These are phyloP conservation scores for Platycnemis pennipes DNA, from an alignment of 2,888 invertebrate genomes.

Conservation along the genomic window DNA sequence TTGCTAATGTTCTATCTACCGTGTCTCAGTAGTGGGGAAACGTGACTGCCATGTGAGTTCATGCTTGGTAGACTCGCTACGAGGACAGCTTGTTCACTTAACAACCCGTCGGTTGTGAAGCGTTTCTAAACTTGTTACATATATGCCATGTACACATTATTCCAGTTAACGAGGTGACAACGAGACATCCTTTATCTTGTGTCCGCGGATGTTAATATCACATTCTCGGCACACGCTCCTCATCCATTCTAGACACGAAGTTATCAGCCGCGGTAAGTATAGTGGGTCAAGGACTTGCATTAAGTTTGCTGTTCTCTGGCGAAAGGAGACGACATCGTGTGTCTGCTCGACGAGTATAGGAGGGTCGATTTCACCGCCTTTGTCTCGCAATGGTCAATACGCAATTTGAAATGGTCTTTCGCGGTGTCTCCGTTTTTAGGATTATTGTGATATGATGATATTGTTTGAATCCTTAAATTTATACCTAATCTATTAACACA, in stretches of 20 bases:
- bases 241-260: background rate
- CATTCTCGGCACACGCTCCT: background rate
- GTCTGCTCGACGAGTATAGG: background rate
- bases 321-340: background rate
- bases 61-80: no score
- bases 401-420: no score
- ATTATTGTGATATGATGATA: no score
- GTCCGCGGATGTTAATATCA: background rate
- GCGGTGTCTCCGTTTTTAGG: no score
- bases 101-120: no score
- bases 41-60: no score
- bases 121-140: no score
- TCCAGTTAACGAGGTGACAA: background rate
- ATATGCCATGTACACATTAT: background rate
- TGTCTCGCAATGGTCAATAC: background rate
- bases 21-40: no score
- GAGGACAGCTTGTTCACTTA: no score
- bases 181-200: background rate
- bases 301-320: background rate
- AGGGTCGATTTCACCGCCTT: background rate
- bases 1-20: no score
- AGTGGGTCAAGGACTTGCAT: conserved; percentile 10
- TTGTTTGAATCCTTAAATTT: no score
- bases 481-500: no score
- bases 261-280: background rate